Percentiles rank a stretch among this genome's conserved stretches.
phyloP scores from a whole-genome alignment of 2,113 vertebrate species.

The Tachuris rubrigastra region DNA sequence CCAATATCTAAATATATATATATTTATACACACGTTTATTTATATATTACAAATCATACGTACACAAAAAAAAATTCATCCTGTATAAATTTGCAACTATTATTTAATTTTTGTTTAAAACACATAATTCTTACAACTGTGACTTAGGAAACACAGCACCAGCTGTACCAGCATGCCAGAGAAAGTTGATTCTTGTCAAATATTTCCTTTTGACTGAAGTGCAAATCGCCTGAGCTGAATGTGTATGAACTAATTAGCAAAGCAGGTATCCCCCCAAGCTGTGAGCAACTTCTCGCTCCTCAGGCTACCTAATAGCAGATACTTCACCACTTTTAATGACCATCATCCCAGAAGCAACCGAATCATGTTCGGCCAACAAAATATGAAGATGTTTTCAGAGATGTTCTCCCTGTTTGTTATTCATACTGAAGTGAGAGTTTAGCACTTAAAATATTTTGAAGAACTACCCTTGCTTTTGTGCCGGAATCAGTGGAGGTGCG shows the following conservation, averaged over 20 bases:
- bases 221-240: background rate
- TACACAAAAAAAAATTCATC: background rate
- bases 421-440: conserved; percentile 41
- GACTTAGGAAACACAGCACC: background rate
- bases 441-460: conserved; percentile 55
- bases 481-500: conserved; percentile 55
- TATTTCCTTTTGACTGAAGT: background rate
- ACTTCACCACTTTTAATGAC: background rate
- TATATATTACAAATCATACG: background rate
- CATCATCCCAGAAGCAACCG: background rate
- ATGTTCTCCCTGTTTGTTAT: conserved; percentile 39
- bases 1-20: background rate
- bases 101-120: background rate
- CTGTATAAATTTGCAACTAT: background rate
- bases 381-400: conserved; percentile 7
- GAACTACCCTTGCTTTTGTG: conserved; percentile 58
- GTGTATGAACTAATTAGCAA: background rate
- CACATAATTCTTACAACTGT: background rate
- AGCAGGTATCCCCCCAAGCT: background rate
- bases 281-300: background rate
- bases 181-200: background rate
- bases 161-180: fast-evolving
- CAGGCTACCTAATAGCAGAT: background rate
- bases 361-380: background rate
- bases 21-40: background rate